Conservation (phyloP, 2,113 vertebrate genomes). For the Silurus meridionalis region DNA sequence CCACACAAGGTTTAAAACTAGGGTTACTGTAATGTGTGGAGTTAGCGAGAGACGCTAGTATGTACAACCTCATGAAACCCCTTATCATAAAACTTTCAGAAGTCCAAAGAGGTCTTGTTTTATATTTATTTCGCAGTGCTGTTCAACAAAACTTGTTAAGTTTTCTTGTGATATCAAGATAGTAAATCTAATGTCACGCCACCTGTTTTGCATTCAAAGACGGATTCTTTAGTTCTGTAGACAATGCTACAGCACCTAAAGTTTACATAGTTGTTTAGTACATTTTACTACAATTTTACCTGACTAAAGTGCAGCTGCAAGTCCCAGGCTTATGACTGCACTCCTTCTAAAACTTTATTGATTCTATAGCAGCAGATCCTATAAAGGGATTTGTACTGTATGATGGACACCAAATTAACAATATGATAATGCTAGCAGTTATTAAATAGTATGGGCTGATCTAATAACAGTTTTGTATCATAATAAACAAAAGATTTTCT, state of each 20-base stretch:
- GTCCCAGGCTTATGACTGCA: neutral
- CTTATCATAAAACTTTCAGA: slow-evolving; percentile 25
- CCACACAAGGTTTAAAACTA: slow-evolving; percentile 14
- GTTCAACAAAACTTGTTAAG: neutral
- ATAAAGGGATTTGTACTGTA: neutral
- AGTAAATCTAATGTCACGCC: neutral
- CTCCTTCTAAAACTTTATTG: neutral
- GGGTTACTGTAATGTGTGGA: slow-evolving; percentile 27
- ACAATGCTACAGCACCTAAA: neutral
- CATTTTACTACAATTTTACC: neutral
- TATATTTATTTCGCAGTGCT: no score
- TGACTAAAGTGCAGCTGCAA: neutral
- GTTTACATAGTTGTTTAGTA: neutral
- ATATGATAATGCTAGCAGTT: neutral
- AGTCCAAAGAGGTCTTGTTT: slow-evolving; percentile 27
- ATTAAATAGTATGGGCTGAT: neutral
- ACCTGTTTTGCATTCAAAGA: neutral
- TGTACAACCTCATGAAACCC: slow-evolving; percentile 33
- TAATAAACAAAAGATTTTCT: neutral
- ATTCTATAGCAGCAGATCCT: neutral
- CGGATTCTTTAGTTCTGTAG: neutral
- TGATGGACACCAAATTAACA: neutral
- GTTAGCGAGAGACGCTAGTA: slow-evolving; percentile 49
- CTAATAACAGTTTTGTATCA: neutral
- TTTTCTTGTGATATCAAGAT: neutral